Evolutionary conservation across 2,797 vertebrate species (phyloP).

Genomic region (Sebastes steindachneri): DNA sequence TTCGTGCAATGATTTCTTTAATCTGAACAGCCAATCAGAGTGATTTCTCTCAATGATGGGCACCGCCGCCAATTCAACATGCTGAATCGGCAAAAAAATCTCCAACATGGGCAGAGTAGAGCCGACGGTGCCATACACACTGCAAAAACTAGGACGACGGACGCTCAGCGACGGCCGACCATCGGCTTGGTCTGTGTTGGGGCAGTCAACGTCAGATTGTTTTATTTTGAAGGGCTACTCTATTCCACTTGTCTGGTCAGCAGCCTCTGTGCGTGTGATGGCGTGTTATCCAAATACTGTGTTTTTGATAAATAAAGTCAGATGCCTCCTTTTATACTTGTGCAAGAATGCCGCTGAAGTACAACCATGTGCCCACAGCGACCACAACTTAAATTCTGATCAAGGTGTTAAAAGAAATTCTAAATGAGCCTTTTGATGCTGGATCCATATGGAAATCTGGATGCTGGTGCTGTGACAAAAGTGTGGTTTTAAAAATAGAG

Average conservation of each 20-base stretch:
- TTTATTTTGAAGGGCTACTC: neutral
- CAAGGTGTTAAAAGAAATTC: neutral
- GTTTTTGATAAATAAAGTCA: neutral
- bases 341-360: neutral
- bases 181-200: accelerated
- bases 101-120: too few species aligned
- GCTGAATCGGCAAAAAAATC: too few species aligned
- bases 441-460: conserved; percentile 34
- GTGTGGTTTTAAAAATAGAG: conserved; percentile 56
- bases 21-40: too few species aligned
- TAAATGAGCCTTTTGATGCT: neutral
- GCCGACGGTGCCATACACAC: too few species aligned
- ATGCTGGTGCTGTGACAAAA: conserved; percentile 20
- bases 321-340: neutral
- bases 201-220: neutral
- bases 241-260: neutral
- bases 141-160: too few species aligned
- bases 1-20: too few species aligned
- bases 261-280: neutral
- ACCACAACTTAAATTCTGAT: neutral
- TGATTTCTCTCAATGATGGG: too few species aligned
- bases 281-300: neutral
- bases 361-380: neutral
- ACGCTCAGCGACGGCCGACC: accelerated
- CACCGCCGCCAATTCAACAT: too few species aligned